These are phyloP conservation scores for Nomada ferruginata DNA, from an alignment of 2,888 invertebrate species.

Conservation along the genomic window DNA sequence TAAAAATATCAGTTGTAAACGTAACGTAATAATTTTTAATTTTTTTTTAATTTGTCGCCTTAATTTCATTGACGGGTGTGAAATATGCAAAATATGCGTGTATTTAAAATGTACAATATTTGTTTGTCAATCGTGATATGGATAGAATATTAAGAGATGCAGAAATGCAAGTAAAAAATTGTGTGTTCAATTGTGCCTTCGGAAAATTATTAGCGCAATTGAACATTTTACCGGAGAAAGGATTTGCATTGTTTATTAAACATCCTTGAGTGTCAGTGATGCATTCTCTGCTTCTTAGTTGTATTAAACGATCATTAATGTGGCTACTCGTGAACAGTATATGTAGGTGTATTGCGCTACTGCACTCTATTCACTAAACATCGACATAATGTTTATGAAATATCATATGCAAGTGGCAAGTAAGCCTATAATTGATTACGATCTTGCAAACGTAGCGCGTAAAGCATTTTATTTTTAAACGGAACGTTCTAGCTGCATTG, in stretches of 20 bases:
- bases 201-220: not conserved
- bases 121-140: not conserved
- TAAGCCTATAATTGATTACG: slow-evolving; percentile 9
- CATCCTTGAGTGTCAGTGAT: not conserved
- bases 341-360: not conserved
- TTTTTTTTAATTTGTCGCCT: too few species aligned
- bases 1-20: not conserved
- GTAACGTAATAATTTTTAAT: too few species aligned
- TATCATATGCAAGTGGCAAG: slow-evolving; percentile 1
- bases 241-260: slow-evolving; percentile 2
- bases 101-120: too few species aligned
- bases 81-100: too few species aligned
- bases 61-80: too few species aligned
- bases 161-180: not conserved
- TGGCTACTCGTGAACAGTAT: not conserved
- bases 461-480: slow-evolving; percentile 8
- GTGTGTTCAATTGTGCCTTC: not conserved
- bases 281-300: not conserved
- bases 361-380: slow-evolving; percentile 2
- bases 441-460: not conserved
- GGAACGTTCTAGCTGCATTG: not conserved
- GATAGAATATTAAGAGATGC: too few species aligned
- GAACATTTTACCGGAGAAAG: not conserved
- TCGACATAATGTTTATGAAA: slow-evolving; percentile 31
- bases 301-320: slow-evolving; percentile 17